phyloP scores from a whole-genome alignment of 2,113 vertebrate genomes.

The Sphaerodactylus townsendi region DNA sequence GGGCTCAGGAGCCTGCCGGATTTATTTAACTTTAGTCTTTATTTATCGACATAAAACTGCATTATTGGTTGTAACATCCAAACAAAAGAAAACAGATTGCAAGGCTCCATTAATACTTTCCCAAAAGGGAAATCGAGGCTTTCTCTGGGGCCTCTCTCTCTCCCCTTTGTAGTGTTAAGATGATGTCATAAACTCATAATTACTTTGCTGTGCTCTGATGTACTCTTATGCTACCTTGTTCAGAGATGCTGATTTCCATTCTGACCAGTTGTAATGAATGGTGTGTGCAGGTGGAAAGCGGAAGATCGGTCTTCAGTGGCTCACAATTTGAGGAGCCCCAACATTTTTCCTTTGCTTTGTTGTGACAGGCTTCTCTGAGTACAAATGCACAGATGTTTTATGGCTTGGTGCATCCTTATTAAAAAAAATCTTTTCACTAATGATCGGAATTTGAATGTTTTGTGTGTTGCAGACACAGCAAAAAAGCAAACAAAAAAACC shows the following conservation, averaged over 20 bases:
- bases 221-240: slow-evolving; percentile 66
- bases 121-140: slow-evolving; percentile 79
- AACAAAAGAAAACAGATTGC: slow-evolving; percentile 86
- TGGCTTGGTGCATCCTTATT: slow-evolving; percentile 36
- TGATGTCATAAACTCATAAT: slow-evolving; percentile 83
- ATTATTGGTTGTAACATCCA: slow-evolving; percentile 83
- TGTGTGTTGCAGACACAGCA: slow-evolving; percentile 3
- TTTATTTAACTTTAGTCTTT: slow-evolving; percentile 85
- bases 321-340: slow-evolving; percentile 58
- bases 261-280: slow-evolving; percentile 54
- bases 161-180: slow-evolving; percentile 79
- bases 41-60: slow-evolving; percentile 83
- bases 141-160: slow-evolving; percentile 75
- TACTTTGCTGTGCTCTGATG: slow-evolving; percentile 74
- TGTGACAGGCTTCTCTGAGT: slow-evolving; percentile 53
- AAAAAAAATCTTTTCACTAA: slow-evolving; percentile 46
- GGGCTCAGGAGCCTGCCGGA: slow-evolving; percentile 90
- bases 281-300: slow-evolving; percentile 63
- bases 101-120: slow-evolving; percentile 82
- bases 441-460: slow-evolving; percentile 29
- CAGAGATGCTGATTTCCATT: slow-evolving; percentile 67
- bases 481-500: no score
- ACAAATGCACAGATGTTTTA: slow-evolving; percentile 60
- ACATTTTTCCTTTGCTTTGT: slow-evolving; percentile 57
- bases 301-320: slow-evolving; percentile 65